Conservation (phyloP, 1,140 invertebrate genomes). For the Cephus cinctus region DNA sequence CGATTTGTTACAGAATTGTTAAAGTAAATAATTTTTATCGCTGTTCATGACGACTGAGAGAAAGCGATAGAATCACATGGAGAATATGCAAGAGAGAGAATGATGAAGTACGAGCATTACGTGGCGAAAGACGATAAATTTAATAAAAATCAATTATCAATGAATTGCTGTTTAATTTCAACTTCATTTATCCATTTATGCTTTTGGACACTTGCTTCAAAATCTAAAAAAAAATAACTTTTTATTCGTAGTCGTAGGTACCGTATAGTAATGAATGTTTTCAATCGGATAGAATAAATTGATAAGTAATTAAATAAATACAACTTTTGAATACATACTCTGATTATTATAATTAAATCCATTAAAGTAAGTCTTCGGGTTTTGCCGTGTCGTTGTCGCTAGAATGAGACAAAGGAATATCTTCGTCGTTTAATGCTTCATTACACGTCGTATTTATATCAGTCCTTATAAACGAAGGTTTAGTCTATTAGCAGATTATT, state of each 20-base stretch:
- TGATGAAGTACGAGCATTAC: constrained; percentile 24
- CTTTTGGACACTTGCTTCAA: neutral
- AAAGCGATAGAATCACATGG: constrained; percentile 17
- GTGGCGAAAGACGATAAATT: constrained; percentile 19
- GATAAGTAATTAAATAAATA: constrained; percentile 1
- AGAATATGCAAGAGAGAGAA: constrained; percentile 18
- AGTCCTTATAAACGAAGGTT: neutral
- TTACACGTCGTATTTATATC: constrained; percentile 2
- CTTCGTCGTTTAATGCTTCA: neutral
- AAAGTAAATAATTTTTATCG: constrained; percentile 31
- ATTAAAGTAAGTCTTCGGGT: constrained; percentile 34
- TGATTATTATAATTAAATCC: constrained; percentile 1
- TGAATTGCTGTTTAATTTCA: neutral
- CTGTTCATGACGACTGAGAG: constrained; percentile 26
- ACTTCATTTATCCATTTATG: neutral
- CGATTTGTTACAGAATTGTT: constrained; percentile 34
- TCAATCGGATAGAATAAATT: neutral
- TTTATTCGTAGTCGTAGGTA: too few relatives aligned
- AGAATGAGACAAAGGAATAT: constrained; percentile 1
- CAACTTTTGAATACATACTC: neutral
- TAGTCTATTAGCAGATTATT: neutral
- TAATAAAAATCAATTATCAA: neutral
- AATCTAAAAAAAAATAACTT: constrained; percentile 1
- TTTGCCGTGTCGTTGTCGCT: constrained; percentile 30
- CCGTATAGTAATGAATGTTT: too few relatives aligned